Evolutionary conservation across 2,888 invertebrate genomes (phyloP).

Genomic region (Sminthurides aquaticus): DNA sequence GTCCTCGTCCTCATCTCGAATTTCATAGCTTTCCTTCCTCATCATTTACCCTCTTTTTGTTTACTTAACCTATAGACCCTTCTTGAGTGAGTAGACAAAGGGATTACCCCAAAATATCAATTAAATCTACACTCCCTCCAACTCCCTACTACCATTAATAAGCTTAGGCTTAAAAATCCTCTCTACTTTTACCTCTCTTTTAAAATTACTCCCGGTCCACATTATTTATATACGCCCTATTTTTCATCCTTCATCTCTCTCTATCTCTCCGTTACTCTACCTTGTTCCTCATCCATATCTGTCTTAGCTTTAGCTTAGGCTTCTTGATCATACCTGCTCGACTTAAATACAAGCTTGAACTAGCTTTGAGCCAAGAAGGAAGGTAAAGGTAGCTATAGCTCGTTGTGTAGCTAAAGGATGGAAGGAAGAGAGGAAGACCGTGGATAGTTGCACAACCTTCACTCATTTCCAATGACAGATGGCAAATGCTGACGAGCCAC

Average conservation of each 20-base stretch:
- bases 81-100: too few relatives aligned
- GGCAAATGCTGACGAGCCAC: too few relatives aligned
- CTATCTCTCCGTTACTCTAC: slow-evolving; percentile 4
- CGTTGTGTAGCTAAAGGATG: not conserved
- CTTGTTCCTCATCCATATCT: not conserved
- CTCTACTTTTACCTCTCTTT: not conserved
- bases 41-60: not conserved
- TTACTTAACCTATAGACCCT: not conserved
- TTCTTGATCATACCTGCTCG: too few relatives aligned
- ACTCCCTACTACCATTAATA: not conserved
- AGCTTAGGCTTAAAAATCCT: not conserved
- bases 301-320: not conserved
- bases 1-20: slow-evolving; percentile 35
- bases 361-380: not conserved
- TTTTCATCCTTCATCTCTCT: not conserved
- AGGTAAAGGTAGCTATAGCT: not conserved
- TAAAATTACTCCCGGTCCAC: not conserved
- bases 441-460: too few relatives aligned
- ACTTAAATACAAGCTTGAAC: too few relatives aligned
- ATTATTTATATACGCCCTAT: too few relatives aligned
- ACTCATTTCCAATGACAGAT: too few relatives aligned
- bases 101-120: not conserved
- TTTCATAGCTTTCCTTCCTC: slow-evolving; percentile 41
- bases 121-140: not conserved
- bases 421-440: too few relatives aligned